Evolutionary conservation across 2,888 invertebrate species (phyloP), one percentile per base, ranked within the genome.

Genomic region (Lasioglossum oenotherae): DNA sequence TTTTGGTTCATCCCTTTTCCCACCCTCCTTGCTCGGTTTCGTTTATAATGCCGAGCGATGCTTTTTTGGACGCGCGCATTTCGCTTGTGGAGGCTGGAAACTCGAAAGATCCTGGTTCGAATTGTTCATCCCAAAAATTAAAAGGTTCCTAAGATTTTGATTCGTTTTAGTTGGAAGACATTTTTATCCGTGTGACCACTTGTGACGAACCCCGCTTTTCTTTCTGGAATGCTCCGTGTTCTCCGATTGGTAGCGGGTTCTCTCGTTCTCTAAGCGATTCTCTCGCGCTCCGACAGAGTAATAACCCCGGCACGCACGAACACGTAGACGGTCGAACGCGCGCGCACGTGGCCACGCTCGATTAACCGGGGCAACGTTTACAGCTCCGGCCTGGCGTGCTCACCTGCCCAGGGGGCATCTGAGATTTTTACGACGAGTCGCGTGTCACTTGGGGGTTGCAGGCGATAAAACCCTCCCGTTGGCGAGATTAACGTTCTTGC

Each of bases 401-500:
- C 89, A 93, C 92, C 93, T 91, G 91, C 88, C 91, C 91, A 88
- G 87, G 90, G 87, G 90, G 88, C 89, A 91, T 92, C 92, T 92
- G 89, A 92, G 93, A 93, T 93, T 93, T 93, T 93, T 93, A 93
- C 91, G 92, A 92, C 88, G 86, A 87, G 87, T 89, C 85, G 85
- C 89, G 91, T 92, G 93, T 93, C 93, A 93, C 91, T 91, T 84
- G 89, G 89, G 92, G 90, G 91, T 92, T 90, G 91, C 87, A 83
- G 91, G 91, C 93, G 93, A 94, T 94, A 93, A 94, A 94, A 93
- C 87, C 89, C 91, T 93, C 93, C 92, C 92, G 92, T 93, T 93
- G 89, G 92, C 92, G 91, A 93, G 93, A 94, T 94, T 93, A 93
- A 94, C 93, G 93, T 93, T 92, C 91, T 90, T 78, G 79, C 67